These are phyloP conservation scores for Lasioglossum leucozonium DNA, from an alignment of 2,888 invertebrate species.

Conservation along the genomic window DNA sequence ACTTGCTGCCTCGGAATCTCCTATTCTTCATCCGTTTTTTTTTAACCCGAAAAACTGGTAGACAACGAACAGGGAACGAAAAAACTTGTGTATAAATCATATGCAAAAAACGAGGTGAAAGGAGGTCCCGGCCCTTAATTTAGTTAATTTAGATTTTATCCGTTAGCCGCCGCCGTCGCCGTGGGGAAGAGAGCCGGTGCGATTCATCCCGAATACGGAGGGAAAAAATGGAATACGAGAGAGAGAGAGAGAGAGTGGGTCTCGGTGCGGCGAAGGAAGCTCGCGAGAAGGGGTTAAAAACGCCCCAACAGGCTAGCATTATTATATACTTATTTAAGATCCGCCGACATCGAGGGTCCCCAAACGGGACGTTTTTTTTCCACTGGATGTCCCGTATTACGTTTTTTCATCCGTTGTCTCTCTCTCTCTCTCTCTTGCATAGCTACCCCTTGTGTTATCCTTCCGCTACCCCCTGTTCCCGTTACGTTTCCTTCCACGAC, in stretches of 20 bases:
- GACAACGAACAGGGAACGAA: slow-evolving; percentile 27
- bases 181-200: slow-evolving; percentile 52
- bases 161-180: slow-evolving; percentile 79
- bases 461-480: slow-evolving; percentile 6
- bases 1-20: slow-evolving; percentile 15
- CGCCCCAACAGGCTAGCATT: slow-evolving; percentile 73
- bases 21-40: not conserved
- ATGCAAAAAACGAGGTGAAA: slow-evolving; percentile 78
- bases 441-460: slow-evolving; percentile 23
- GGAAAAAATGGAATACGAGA: slow-evolving; percentile 27
- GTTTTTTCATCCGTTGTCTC: slow-evolving; percentile 53
- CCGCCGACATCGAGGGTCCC: slow-evolving; percentile 70
- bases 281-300: slow-evolving; percentile 67
- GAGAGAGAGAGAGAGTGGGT: slow-evolving; percentile 20
- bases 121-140: slow-evolving; percentile 82
- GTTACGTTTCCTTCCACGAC: not conserved
- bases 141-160: slow-evolving; percentile 85
- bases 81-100: slow-evolving; percentile 81
- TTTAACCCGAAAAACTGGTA: not conserved
- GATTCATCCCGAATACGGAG: slow-evolving; percentile 50
- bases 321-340: slow-evolving; percentile 85
- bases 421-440: not conserved
- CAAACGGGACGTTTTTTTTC: slow-evolving; percentile 75
- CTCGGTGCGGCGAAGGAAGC: slow-evolving; percentile 13
- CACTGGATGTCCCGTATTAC: slow-evolving; percentile 60